Evolutionary conservation across 2,888 invertebrate species (phyloP).

Genomic region (Biston betularia): DNA sequence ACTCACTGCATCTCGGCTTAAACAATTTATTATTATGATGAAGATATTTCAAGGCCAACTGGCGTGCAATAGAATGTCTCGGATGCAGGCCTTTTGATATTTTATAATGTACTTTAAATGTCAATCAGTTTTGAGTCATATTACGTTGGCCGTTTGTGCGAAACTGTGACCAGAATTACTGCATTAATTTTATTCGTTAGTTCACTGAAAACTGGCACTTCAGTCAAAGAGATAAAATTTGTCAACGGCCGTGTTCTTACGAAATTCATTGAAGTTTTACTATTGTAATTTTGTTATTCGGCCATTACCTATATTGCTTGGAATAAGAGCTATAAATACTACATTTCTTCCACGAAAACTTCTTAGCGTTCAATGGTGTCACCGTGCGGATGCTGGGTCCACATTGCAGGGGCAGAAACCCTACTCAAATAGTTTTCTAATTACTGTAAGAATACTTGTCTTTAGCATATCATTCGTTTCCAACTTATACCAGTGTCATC

Average conservation of each 20-base stretch:
- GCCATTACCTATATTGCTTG: too few relatives aligned
- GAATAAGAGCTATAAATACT: too few relatives aligned
- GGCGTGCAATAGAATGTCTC: slow-evolving; percentile 25
- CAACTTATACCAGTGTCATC: too few relatives aligned
- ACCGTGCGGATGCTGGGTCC: too few relatives aligned
- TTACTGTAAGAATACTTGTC: too few relatives aligned
- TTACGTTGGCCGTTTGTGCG: slow-evolving; percentile 1
- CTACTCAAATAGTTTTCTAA: too few relatives aligned
- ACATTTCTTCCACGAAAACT: too few relatives aligned
- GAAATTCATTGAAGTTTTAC: background rate
- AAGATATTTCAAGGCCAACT: slow-evolving; percentile 38
- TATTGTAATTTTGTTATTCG: background rate
- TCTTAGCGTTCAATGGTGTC: too few relatives aligned
- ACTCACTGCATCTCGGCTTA: slow-evolving; percentile 39
- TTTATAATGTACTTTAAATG: slow-evolving; percentile 22
- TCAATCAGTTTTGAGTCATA: slow-evolving; percentile 23
- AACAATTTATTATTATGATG: slow-evolving; percentile 40
- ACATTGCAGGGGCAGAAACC: too few relatives aligned
- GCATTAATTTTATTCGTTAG: background rate
- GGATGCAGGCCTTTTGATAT: slow-evolving; percentile 19
- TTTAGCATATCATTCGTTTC: too few relatives aligned
- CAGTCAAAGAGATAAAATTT: too few relatives aligned
- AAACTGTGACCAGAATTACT: slow-evolving; percentile 7
- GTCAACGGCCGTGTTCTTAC: background rate
- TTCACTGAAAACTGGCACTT: background rate